Percentiles rank a stretch among this genome's conserved stretches.
These are phyloP conservation scores for Pelmatolapia mariae DNA, from an alignment of 2,113 vertebrate species.

Conservation along the genomic window DNA sequence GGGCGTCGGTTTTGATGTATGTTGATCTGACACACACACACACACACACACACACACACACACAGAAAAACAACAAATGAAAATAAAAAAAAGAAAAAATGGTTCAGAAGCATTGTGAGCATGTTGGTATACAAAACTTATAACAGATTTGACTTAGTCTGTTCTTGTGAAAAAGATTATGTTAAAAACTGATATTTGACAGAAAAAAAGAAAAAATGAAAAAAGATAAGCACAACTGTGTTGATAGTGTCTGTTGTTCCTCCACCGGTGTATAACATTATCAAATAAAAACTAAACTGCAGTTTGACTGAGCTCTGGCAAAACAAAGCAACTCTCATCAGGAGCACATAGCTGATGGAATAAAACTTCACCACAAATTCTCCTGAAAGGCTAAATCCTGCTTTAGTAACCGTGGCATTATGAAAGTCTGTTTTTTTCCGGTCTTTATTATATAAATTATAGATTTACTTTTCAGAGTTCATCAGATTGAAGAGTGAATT, in stretches of 20 bases:
- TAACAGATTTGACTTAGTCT: constrained; percentile 67
- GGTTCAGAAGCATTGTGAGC: constrained; percentile 70
- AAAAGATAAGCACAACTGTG: constrained; percentile 71
- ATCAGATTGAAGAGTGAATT: neutral
- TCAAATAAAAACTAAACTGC: constrained; percentile 42
- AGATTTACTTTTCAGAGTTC: neutral
- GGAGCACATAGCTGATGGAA: neutral
- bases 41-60: neutral
- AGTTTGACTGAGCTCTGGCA: constrained; percentile 27
- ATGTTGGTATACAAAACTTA: constrained; percentile 70
- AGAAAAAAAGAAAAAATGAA: constrained; percentile 31
- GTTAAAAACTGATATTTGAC: constrained; percentile 62
- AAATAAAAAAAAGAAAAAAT: constrained; percentile 31
- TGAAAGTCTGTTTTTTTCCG: neutral
- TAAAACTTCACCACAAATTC: neutral
- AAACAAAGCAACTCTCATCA: constrained; percentile 48
- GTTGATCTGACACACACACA: constrained; percentile 49
- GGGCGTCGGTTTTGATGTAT: constrained; percentile 53
- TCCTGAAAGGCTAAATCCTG: neutral
- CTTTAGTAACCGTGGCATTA: neutral
- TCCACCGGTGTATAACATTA: constrained; percentile 65
- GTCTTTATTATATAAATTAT: neutral
- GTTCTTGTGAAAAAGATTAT: constrained; percentile 70
- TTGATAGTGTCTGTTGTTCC: constrained; percentile 71
- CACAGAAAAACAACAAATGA: neutral